phyloP scores from a whole-genome alignment of 2,888 invertebrate species.

The Epirrita christyi region DNA sequence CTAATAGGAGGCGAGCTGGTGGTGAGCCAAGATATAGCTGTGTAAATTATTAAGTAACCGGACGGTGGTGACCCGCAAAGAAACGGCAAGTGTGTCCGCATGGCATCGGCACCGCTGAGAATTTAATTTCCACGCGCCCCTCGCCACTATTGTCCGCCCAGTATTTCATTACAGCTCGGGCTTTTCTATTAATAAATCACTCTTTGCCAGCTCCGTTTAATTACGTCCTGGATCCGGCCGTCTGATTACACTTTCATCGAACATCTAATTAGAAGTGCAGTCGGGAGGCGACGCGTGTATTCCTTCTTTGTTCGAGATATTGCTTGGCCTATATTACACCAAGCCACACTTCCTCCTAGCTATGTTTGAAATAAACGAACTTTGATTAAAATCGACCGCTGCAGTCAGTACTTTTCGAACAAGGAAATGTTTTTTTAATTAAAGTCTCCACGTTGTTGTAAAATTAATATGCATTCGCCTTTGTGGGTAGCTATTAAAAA shows the following conservation, averaged over 20 bases:
- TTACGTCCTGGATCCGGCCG: constrained; percentile 82
- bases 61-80: constrained; percentile 62
- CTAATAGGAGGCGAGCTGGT: constrained; percentile 56
- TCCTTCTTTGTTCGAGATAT: constrained; percentile 72
- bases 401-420: constrained; percentile 40
- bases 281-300: constrained; percentile 69
- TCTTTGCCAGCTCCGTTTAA: constrained; percentile 83
- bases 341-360: constrained; percentile 56
- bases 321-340: constrained; percentile 72
- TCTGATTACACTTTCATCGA: constrained; percentile 85
- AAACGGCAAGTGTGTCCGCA: constrained; percentile 63
- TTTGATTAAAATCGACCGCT: constrained; percentile 77
- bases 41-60: constrained; percentile 73
- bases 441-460: constrained; percentile 20
- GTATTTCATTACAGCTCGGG: constrained; percentile 82
- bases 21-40: constrained; percentile 42
- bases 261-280: constrained; percentile 84
- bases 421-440: constrained; percentile 37
- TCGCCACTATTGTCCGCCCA: constrained; percentile 81
- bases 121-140: constrained; percentile 83
- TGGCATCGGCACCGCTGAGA: constrained; percentile 62
- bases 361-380: constrained; percentile 76
- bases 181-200: constrained; percentile 86
- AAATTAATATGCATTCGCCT: constrained; percentile 1
- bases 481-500: background rate